phyloP scores from a whole-genome alignment of 2,888 invertebrate genomes.

The Drymonia ruficornis region DNA sequence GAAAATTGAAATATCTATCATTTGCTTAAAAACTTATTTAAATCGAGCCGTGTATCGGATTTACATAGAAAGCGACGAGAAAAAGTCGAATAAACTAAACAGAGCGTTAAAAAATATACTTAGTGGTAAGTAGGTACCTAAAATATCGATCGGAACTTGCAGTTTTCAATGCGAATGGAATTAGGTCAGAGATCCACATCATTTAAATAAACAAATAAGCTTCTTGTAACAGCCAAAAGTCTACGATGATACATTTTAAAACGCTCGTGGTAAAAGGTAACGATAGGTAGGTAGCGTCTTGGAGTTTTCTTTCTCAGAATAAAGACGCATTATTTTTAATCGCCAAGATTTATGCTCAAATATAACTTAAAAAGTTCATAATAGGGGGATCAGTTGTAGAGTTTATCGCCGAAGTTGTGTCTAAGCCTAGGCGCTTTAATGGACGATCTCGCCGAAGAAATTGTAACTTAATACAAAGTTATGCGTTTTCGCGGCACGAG shows the following conservation, averaged over 20 bases:
- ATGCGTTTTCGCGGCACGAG: conserved; percentile 72
- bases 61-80: conserved; percentile 8
- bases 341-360: conserved; percentile 3
- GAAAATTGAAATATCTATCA: conserved; percentile 19
- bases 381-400: conserved; percentile 9
- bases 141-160: background rate
- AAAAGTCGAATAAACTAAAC: conserved; percentile 6
- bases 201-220: too few relatives aligned
- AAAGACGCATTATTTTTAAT: conserved; percentile 1
- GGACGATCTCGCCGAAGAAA: conserved; percentile 54
- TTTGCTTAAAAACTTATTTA: conserved; percentile 12
- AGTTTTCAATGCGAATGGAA: background rate
- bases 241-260: background rate
- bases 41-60: background rate
- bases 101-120: conserved; percentile 1
- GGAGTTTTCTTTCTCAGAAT: conserved; percentile 2
- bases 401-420: conserved; percentile 24
- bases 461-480: conserved; percentile 73
- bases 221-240: background rate
- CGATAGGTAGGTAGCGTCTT: background rate
- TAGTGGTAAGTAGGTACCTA: background rate
- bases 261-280: background rate
- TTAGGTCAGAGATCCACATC: too few relatives aligned
- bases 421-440: conserved; percentile 35
- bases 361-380: conserved; percentile 3